These are phyloP conservation scores for Labeo rohita DNA, from an alignment of 2,113 vertebrate genomes.

Conservation along the genomic window DNA sequence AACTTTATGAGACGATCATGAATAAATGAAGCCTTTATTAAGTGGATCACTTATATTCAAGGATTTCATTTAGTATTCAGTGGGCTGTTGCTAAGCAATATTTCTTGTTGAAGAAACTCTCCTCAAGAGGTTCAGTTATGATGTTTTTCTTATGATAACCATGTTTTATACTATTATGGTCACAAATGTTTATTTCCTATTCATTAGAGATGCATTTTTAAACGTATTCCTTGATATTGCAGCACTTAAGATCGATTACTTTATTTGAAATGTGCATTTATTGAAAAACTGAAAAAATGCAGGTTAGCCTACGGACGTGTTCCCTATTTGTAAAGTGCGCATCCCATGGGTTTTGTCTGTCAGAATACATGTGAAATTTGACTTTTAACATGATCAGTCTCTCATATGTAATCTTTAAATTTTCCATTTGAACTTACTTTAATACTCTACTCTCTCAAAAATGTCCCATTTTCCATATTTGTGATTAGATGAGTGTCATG, in stretches of 20 bases:
- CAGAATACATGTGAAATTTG: neutral
- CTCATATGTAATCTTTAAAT: neutral
- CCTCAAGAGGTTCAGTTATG: neutral
- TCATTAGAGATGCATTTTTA: neutral
- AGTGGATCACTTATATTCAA: conserved; percentile 39
- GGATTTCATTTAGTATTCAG: conserved; percentile 66
- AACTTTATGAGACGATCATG: conserved; percentile 20
- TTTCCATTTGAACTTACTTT: neutral
- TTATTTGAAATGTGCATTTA: neutral
- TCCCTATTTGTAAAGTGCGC: neutral
- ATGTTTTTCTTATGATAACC: neutral
- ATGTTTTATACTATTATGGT: neutral
- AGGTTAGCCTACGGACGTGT: neutral
- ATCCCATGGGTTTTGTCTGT: neutral
- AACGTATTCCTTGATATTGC: no score
- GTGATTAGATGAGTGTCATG: conserved; percentile 2
- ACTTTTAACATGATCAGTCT: neutral
- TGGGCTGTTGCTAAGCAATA: conserved; percentile 74
- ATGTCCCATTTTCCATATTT: neutral
- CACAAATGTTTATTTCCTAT: neutral
- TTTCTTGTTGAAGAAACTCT: neutral
- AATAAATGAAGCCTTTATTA: conserved; percentile 30
- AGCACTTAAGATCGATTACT: neutral
- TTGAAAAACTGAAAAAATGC: neutral
- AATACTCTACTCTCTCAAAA: neutral